Conservation (phyloP, 2,113 vertebrate species). For the Chascanopsetta lugubris region DNA sequence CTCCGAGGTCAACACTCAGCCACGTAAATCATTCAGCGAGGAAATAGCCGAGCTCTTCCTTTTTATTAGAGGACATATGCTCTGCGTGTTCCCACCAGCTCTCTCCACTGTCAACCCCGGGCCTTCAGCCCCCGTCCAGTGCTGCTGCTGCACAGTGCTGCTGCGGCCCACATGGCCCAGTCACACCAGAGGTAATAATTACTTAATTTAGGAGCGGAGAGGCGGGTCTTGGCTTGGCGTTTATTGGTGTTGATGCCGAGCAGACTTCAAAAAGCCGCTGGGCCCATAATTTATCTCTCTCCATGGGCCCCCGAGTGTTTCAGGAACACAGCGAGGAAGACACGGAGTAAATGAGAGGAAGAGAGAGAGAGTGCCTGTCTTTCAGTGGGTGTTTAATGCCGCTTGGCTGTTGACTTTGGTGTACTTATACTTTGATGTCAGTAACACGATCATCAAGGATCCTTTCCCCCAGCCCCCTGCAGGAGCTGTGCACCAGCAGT, state of each 20-base stretch:
- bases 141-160: slow-evolving; percentile 19
- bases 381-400: slow-evolving; percentile 70
- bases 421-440: slow-evolving; percentile 77
- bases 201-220: slow-evolving; percentile 77
- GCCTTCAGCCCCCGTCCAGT: slow-evolving; percentile 34
- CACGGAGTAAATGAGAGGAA: slow-evolving; percentile 63
- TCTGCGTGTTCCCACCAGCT: slow-evolving; percentile 38
- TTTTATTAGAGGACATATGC: slow-evolving; percentile 63
- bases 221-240: slow-evolving; percentile 57
- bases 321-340: slow-evolving; percentile 61
- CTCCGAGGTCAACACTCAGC: slow-evolving; percentile 40
- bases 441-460: slow-evolving; percentile 77
- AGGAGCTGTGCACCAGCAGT: slow-evolving; percentile 60
- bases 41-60: slow-evolving; percentile 56
- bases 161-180: slow-evolving; percentile 56
- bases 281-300: slow-evolving; percentile 76
- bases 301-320: slow-evolving; percentile 65
- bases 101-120: slow-evolving; percentile 32
- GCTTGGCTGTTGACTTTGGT: slow-evolving; percentile 74
- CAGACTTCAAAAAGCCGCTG: slow-evolving; percentile 77
- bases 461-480: slow-evolving; percentile 58
- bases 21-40: slow-evolving; percentile 61
- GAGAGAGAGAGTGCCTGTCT: slow-evolving; percentile 57
- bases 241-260: slow-evolving; percentile 77
- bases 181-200: slow-evolving; percentile 76